Conservation (phyloP, 1,140 invertebrate species). For the Platorchestia sp. region DNA sequence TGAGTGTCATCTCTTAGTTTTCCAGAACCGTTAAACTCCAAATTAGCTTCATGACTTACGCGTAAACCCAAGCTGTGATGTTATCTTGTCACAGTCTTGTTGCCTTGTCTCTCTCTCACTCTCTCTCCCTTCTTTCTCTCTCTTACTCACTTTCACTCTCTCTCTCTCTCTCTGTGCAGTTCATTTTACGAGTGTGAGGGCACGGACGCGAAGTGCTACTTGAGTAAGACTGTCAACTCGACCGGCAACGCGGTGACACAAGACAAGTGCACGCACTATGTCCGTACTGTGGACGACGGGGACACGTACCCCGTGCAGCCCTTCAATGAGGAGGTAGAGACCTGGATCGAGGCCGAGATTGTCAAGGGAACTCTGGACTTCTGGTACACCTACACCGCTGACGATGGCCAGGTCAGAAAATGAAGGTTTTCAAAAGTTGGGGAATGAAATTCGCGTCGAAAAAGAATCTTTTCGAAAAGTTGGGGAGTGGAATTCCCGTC, state of each 20-base stretch:
- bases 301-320: neutral
- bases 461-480: no score
- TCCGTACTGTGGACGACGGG: neutral
- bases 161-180: neutral
- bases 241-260: neutral
- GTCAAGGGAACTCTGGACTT: neutral
- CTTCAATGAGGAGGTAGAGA: conserved; percentile 31
- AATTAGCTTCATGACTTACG: no score
- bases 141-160: no score
- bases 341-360: neutral
- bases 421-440: no score
- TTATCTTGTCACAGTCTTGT: no score
- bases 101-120: no score
- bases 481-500: no score
- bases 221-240: neutral
- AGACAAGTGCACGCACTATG: neutral
- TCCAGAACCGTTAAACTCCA: no score
- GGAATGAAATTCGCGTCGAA: no score
- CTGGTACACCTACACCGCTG: neutral
- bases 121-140: no score
- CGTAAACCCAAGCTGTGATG: no score
- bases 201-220: neutral
- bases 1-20: no score
- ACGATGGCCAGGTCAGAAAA: neutral
- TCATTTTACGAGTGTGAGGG: conserved; percentile 17